Conservation (phyloP, 2,797 vertebrate genomes). For the Poeciliopsis turneri region DNA sequence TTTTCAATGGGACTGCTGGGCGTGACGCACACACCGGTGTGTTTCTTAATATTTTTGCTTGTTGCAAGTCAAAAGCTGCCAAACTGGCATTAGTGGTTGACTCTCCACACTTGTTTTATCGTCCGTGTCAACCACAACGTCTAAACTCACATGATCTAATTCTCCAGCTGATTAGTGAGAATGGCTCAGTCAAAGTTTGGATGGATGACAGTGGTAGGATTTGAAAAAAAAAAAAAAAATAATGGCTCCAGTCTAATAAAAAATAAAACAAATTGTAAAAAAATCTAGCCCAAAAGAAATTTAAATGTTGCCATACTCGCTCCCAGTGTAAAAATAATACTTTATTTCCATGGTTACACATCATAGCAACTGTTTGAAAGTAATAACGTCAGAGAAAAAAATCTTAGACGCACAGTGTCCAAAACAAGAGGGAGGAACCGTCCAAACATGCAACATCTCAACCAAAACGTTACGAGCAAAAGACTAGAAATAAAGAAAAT, state of each 20-base stretch:
- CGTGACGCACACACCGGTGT: slow-evolving; percentile 14
- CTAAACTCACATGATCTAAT: not conserved
- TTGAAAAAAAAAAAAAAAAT: not conserved
- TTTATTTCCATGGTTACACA: not conserved
- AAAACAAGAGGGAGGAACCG: not conserved
- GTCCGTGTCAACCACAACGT: not conserved
- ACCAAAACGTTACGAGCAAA: not conserved
- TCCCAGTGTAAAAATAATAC: not conserved
- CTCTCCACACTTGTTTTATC: not conserved
- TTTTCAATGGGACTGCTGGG: slow-evolving; percentile 50
- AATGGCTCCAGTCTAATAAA: not conserved
- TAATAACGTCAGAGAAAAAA: not conserved
- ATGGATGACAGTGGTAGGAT: not conserved
- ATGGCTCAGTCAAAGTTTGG: not conserved
- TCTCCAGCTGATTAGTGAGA: not conserved
- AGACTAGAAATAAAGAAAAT: not conserved
- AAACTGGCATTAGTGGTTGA: not conserved
- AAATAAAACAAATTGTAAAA: too few relatives aligned
- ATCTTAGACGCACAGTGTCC: not conserved
- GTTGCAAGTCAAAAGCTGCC: not conserved
- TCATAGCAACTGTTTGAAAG: not conserved
- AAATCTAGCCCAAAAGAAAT: too few relatives aligned
- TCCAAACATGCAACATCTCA: not conserved
- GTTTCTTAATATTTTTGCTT: slow-evolving; percentile 2
- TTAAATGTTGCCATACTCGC: too few relatives aligned